These are phyloP conservation scores for Hippocampus kuda DNA, from an alignment of 2,797 vertebrate genomes.

Conservation along the genomic window DNA sequence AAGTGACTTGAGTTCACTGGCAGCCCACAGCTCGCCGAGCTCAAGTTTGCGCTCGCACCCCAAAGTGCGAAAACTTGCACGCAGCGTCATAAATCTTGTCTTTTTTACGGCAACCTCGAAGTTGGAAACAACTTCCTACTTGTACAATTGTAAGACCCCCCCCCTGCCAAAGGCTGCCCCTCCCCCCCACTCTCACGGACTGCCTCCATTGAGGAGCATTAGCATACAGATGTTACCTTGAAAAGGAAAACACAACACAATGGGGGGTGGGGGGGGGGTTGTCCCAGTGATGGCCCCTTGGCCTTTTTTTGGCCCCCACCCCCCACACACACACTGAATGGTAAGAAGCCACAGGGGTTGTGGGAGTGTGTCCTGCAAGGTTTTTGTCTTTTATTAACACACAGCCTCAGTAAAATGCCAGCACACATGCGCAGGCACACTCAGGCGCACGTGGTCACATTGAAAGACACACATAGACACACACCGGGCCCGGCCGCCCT, in stretches of 20 bases:
- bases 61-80: too few species aligned
- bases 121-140: too few species aligned
- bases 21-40: too few species aligned
- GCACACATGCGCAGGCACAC: constrained; percentile 19
- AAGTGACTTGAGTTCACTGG: too few species aligned
- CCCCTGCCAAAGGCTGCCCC: constrained; percentile 20
- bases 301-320: background rate
- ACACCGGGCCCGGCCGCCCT: constrained; percentile 20
- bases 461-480: too few species aligned
- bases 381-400: background rate
- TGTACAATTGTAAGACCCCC: constrained; percentile 6
- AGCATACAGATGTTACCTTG: constrained; percentile 74
- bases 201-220: constrained; percentile 54
- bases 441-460: constrained; percentile 15
- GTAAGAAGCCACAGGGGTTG: background rate
- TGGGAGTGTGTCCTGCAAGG: background rate
- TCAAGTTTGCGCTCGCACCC: too few species aligned
- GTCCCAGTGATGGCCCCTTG: constrained; percentile 8
- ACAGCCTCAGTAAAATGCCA: constrained; percentile 7
- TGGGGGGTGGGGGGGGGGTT: constrained; percentile 42
- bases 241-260: constrained; percentile 57
- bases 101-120: too few species aligned
- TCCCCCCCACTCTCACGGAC: constrained; percentile 42
- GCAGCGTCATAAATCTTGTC: too few species aligned
- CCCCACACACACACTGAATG: constrained; percentile 9